These are phyloP conservation scores for Ptychodera flava DNA, from an alignment of 35 echinoderm and acorn worm species.

Conservation along the genomic window DNA sequence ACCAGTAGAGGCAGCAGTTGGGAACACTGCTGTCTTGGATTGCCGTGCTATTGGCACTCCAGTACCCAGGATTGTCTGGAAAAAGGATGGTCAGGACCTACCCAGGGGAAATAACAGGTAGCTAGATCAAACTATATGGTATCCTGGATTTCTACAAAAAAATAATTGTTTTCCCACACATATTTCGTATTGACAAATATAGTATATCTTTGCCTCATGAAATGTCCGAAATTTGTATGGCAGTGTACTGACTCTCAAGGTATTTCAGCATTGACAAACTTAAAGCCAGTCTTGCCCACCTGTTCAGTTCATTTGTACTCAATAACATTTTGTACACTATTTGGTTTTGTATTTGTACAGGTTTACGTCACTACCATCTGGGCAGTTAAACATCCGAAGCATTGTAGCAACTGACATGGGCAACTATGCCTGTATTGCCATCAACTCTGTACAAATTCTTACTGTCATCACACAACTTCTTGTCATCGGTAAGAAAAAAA, in stretches of 20 bases:
- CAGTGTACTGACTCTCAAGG: no score
- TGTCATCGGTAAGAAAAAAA: conserved; percentile 55
- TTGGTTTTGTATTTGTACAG: no score
- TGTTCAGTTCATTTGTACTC: no score
- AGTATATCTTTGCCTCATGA: no score
- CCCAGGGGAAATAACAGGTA: neutral
- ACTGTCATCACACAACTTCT: conserved; percentile 23
- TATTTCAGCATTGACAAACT: no score
- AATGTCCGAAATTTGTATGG: no score
- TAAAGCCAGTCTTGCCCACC: no score
- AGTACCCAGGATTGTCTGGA: conserved; percentile 52
- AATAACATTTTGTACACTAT: no score
- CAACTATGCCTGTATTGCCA: conserved; percentile 70
- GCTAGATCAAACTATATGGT: no score
- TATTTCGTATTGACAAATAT: no score
- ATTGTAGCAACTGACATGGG: conserved; percentile 56
- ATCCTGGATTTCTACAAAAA: no score
- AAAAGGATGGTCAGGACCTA: conserved; percentile 67
- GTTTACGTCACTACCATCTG: neutral
- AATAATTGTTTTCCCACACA: no score
- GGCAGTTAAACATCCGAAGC: conserved; percentile 18
- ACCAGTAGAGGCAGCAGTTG: conserved; percentile 14
- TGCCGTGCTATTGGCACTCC: conserved; percentile 58
- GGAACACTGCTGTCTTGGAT: neutral
- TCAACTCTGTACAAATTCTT: conserved; percentile 46